Evolutionary conservation across 2,888 invertebrate species (phyloP).

Genomic region (Scaptomyza polygonia): DNA sequence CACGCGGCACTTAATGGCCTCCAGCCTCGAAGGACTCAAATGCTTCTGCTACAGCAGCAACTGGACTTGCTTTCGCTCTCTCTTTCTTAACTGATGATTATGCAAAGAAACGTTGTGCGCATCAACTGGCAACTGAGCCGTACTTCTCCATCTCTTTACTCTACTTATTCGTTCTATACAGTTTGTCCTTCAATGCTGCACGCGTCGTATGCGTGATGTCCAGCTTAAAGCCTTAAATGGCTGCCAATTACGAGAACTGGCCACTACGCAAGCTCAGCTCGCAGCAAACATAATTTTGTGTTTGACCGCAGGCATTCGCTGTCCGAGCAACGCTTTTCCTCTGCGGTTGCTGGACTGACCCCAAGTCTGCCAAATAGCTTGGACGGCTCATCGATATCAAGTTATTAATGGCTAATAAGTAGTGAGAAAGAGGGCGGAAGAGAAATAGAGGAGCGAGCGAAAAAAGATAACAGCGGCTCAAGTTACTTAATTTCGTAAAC

Average conservation of each 20-base stretch:
- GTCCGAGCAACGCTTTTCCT: conserved; percentile 46
- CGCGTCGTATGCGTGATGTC: conserved; percentile 61
- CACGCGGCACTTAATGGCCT: conserved; percentile 73
- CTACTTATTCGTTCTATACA: conserved; percentile 1
- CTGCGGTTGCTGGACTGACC: conserved; percentile 55
- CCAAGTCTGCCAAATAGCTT: conserved; percentile 23
- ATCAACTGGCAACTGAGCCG: conserved; percentile 46
- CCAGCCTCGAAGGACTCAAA: conserved; percentile 23
- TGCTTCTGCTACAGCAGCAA: conserved; percentile 23
- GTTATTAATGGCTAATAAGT: conserved; percentile 79
- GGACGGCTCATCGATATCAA: conserved; percentile 70
- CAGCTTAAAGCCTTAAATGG: conserved; percentile 66
- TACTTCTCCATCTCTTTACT: neutral
- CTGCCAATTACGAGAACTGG: conserved; percentile 62
- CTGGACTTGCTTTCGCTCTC: conserved; percentile 25
- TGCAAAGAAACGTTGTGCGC: conserved; percentile 70
- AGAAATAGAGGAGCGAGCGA: neutral
- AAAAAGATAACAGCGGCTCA: conserved; percentile 54
- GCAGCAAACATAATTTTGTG: conserved; percentile 65
- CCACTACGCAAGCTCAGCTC: conserved; percentile 16
- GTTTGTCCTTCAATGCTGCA: conserved; percentile 45
- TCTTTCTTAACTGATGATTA: conserved; percentile 66
- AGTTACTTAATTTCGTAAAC: conserved; percentile 73
- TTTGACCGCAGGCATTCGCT: conserved; percentile 61
- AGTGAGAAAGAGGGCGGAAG: conserved; percentile 21